These are phyloP conservation scores for Machimus atricapillus DNA, from an alignment of 2,888 invertebrate species.

Conservation along the genomic window DNA sequence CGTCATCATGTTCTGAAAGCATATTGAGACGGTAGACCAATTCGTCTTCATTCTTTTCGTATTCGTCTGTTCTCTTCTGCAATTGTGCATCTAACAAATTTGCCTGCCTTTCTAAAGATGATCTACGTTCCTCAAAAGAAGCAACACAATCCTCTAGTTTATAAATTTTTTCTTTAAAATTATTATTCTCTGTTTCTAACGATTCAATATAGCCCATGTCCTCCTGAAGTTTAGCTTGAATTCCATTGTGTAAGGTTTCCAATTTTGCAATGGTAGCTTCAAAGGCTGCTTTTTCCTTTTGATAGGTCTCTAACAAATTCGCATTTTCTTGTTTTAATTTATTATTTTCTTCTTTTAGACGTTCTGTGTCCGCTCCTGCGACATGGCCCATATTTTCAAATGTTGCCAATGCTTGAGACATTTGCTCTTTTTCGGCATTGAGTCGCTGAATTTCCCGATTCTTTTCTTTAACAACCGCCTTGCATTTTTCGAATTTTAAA, in stretches of 20 bases:
- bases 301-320: constrained; percentile 46
- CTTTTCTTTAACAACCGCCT: constrained; percentile 65
- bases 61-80: constrained; percentile 68
- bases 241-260: constrained; percentile 58
- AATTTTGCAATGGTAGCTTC: constrained; percentile 54
- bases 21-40: constrained; percentile 69
- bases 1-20: constrained; percentile 70
- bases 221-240: constrained; percentile 75
- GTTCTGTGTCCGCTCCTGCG: not conserved
- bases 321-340: constrained; percentile 16
- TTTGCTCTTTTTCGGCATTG: constrained; percentile 38
- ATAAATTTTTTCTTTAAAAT: constrained; percentile 68
- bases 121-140: constrained; percentile 68
- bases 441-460: constrained; percentile 66
- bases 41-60: constrained; percentile 69
- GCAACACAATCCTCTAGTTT: constrained; percentile 73
- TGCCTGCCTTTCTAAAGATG: constrained; percentile 68
- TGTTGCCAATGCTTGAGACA: not conserved
- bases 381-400: not conserved
- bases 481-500: constrained; percentile 65
- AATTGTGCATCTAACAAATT: constrained; percentile 70
- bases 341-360: not conserved
- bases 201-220: constrained; percentile 70
- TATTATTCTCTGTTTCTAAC: constrained; percentile 22
- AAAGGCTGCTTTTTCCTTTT: constrained; percentile 54